Percentiles rank a stretch among this genome's conserved stretches.
These are phyloP conservation scores for Phycodurus eques DNA, from an alignment of 2,113 vertebrate species.

Conservation along the genomic window DNA sequence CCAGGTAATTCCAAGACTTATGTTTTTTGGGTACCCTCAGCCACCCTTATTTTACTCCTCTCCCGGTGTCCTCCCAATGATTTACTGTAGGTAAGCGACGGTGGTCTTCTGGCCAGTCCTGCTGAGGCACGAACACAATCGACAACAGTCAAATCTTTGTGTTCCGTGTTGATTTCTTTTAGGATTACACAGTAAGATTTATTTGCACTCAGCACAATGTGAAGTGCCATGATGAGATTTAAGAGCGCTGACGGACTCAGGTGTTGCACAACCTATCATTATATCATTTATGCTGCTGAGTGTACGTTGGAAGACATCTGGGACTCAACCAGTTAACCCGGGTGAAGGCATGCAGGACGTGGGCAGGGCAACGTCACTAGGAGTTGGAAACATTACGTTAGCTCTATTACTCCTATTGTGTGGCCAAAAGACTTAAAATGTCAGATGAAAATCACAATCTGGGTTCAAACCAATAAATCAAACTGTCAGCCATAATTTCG, in stretches of 20 bases:
- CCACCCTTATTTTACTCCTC: no score
- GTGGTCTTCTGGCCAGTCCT: no score
- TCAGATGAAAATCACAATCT: slow-evolving; percentile 12
- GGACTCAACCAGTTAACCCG: slow-evolving; percentile 15
- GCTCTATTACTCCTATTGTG: slow-evolving; percentile 8
- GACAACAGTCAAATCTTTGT: not conserved
- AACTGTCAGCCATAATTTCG: not conserved
- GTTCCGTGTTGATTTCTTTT: not conserved
- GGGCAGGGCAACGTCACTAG: slow-evolving; percentile 10
- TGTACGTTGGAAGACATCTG: slow-evolving; percentile 36
- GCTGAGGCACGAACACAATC: no score
- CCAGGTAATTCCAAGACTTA: no score
- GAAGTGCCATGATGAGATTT: slow-evolving; percentile 21
- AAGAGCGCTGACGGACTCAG: slow-evolving; percentile 37
- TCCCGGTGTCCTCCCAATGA: no score
- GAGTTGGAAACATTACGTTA: slow-evolving; percentile 15
- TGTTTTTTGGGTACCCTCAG: no score
- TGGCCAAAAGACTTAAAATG: slow-evolving; percentile 7
- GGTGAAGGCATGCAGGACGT: slow-evolving; percentile 43
- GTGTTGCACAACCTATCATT: slow-evolving; percentile 54
- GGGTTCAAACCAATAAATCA: slow-evolving; percentile 1
- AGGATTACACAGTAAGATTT: slow-evolving; percentile 14
- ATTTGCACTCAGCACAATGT: slow-evolving; percentile 26
- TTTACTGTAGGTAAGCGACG: no score
- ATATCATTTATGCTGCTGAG: slow-evolving; percentile 21